phyloP scores from a whole-genome alignment of 2,113 vertebrate genomes.

The Empidonax alnorum region DNA sequence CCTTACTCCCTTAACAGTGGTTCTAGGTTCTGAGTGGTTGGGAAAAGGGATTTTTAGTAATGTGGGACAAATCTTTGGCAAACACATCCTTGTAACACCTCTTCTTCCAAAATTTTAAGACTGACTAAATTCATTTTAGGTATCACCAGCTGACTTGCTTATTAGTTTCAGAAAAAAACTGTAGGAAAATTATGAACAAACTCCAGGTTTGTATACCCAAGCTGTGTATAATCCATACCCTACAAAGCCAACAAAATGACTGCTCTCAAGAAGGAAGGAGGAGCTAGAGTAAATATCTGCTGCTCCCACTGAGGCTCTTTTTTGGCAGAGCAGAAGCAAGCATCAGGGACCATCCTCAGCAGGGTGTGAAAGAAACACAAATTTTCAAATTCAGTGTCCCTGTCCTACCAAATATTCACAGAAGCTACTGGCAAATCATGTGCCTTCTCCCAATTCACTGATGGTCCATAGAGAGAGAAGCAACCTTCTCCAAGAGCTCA shows the following conservation, averaged over 20 bases:
- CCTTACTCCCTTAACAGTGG: neutral
- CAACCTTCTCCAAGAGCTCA: neutral
- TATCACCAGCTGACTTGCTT: neutral
- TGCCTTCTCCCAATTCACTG: neutral
- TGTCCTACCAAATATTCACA: neutral
- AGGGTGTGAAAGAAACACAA: neutral
- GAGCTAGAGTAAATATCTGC: neutral
- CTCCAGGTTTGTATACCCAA: neutral
- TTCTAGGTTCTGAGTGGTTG: neutral
- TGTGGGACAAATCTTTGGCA: neutral
- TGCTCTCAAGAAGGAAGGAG: neutral
- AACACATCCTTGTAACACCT: neutral
- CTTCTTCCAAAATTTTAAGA: neutral
- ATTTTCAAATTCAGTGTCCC: neutral
- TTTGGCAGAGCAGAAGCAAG: neutral
- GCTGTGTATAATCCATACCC: neutral
- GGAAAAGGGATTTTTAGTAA: neutral
- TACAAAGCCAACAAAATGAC: neutral
- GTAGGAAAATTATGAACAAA: neutral
- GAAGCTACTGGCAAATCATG: neutral
- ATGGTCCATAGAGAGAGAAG: neutral
- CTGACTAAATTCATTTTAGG: neutral
- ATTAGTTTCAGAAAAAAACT: neutral
- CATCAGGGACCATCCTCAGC: neutral
- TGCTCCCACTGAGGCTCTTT: neutral